phyloP scores from a whole-genome alignment of 2,888 invertebrate species.

The Cryptosula pallasiana region DNA sequence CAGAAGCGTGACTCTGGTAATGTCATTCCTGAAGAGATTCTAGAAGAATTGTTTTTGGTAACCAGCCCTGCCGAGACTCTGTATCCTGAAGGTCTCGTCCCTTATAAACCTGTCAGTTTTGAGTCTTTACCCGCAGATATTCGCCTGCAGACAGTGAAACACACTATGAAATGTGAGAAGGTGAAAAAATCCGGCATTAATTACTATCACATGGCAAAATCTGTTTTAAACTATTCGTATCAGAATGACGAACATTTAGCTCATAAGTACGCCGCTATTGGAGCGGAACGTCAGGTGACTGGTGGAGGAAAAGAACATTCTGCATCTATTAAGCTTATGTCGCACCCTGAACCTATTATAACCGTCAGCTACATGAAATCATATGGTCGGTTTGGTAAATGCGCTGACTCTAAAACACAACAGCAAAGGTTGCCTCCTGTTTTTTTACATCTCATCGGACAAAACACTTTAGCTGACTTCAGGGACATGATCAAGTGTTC shows the following conservation, averaged over 20 bases:
- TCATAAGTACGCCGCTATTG: neutral
- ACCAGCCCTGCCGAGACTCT: conserved; percentile 5
- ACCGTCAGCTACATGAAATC: neutral
- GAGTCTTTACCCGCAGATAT: neutral
- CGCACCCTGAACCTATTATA: neutral
- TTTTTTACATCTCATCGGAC: neutral
- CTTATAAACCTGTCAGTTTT: neutral
- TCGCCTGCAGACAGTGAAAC: neutral
- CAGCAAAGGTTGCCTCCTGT: neutral
- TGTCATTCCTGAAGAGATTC: neutral
- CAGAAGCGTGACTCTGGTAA: no score
- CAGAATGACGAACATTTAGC: conserved; percentile 2
- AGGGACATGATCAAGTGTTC: conserved; percentile 6
- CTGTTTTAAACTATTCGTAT: neutral
- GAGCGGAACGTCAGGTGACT: neutral
- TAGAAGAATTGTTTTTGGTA: conserved; percentile 16
- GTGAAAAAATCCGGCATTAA: neutral
- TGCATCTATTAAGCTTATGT: neutral
- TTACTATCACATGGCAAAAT: neutral
- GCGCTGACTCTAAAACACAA: neutral
- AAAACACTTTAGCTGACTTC: neutral
- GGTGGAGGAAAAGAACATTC: neutral
- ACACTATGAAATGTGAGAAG: neutral
- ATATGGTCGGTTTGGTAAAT: neutral
- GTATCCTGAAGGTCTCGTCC: neutral